Evolutionary conservation across 2,888 invertebrate species (phyloP), one percentile per base, ranked within the genome.

Genomic region (Apamea anceps): DNA sequence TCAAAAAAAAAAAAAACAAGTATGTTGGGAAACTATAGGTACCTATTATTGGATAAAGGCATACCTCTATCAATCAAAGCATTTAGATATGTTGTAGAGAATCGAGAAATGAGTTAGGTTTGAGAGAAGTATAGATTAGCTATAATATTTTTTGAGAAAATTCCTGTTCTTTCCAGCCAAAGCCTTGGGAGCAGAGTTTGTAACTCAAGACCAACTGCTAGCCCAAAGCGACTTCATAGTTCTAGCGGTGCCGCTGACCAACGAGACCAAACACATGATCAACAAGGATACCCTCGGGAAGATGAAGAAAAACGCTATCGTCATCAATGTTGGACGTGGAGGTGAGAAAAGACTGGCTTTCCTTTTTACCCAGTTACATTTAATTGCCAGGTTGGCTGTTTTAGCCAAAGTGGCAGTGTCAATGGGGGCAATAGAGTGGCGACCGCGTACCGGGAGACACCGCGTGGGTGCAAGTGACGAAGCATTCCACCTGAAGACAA

Each of bases 221-320:
- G 85, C 91, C 2, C 95, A 98, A 87, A 99, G 99, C 73, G 99
- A 99, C 96, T 99, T 99, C 94, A 97, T 99, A 3, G 97, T 99
- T 7, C 98, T 98, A 0, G 98, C 98, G 21, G 98, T 98, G 85
- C 98, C 99, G 0, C 96, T 99, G 7, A 99, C 98, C 0, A 97
- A 98, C 2, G 98, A 99, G 91, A 99, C 99, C 0, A 97, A 95
- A 77, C 97, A 97, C 79, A 97, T 99, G 93, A 99, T 99, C 92
- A 98, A 99, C 93, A 96, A 97, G 57, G 95, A 97, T 2, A 98
- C 98, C 0, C 98, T 99, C 89, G 95, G 94, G 0, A 98, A 98
- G 94, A 99, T 99, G 99, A 99, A 99, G 95, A 96, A 97, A 21
- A 98, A 97, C 88, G 98, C 99, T 3, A 98, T 99, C 85, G 98